Evolutionary conservation across 1,140 invertebrate genomes (phyloP), one percentile per base, ranked within the genome.

Genomic region (Andrena cerasifolii): DNA sequence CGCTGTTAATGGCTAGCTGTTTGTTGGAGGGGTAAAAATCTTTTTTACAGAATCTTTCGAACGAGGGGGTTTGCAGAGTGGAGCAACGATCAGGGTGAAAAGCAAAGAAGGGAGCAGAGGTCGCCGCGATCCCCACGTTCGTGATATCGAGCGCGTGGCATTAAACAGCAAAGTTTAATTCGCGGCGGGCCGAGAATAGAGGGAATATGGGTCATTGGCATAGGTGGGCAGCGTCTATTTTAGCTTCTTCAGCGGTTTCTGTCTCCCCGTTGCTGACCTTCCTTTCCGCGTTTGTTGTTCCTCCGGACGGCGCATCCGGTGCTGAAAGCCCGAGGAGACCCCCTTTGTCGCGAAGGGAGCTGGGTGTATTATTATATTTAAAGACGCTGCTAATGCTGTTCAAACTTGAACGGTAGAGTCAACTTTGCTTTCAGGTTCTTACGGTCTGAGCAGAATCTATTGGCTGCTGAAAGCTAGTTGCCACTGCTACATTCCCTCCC

Each of bases 161-260:
- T 78, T 78, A 61, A 49, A 49, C 24, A 28, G 31, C 33, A 16
- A 54, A 31, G 47, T 79, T 76, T 78, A 54, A 80, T 79, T 76
- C 61, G 33, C 63, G 49, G 40, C 67, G 31, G 40, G 49, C 54
- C 33, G 51, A 80, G 66, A 82, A 84, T 82, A 82, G 26, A 70
- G 62, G 36, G 70, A 83, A 88, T 86, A 85, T 87, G 54, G 87
- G 87, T 86, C 86, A 87, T 84, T 88, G 86, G 80, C 87, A 82
- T 82, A 71, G 68, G 71, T 62, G 40, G 61, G 45, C 56, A 33
- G 26, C 33, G n/a, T 77, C 82, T 86, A 88, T 86, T 88, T 85
- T 83, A 54, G 66, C 77, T 66, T 70, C 59, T 80, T 81, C 43
- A 56, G 18, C 77, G 47, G 33, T 24, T 62, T 54, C 61, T 21